Evolutionary conservation across 2,888 invertebrate genomes (phyloP).

Genomic region (Octonoba sinensis): DNA sequence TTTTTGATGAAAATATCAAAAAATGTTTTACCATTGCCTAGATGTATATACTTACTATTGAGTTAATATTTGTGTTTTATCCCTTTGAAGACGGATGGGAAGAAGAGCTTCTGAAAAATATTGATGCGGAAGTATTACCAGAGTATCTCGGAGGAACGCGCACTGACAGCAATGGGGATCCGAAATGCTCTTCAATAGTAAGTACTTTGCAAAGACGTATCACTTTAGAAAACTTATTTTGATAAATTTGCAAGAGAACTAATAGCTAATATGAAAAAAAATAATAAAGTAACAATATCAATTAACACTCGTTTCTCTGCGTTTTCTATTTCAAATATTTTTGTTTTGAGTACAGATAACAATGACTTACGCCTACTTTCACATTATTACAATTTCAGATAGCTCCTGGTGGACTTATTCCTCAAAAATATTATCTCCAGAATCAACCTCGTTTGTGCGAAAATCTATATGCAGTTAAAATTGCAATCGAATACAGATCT

Average conservation of each 20-base stretch:
- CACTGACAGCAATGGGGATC: constrained; percentile 6
- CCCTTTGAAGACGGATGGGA: constrained; percentile 11
- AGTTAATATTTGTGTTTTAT: not conserved
- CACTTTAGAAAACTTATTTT: too few species aligned
- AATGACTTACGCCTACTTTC: too few species aligned
- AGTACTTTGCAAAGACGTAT: not conserved
- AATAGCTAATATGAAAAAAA: too few species aligned
- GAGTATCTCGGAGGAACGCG: constrained; percentile 8
- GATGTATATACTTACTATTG: too few species aligned
- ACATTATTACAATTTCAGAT: not conserved
- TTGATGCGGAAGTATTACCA: constrained; percentile 19
- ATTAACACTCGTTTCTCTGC: too few species aligned
- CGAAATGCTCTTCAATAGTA: constrained; percentile 17
- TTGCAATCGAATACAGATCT: constrained; percentile 14
- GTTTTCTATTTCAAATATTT: too few species aligned
- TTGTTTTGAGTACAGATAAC: too few species aligned
- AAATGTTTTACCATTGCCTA: too few species aligned
- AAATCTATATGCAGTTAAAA: not conserved
- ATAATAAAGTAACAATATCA: too few species aligned
- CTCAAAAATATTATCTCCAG: constrained; percentile 2
- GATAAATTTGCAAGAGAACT: too few species aligned
- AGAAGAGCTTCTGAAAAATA: constrained; percentile 1
- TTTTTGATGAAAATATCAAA: too few species aligned
- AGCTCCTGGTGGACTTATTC: not conserved
- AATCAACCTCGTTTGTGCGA: constrained; percentile 2